Base-by-base conservation (phyloP, 1,140 invertebrate species). In the Hermatobates lingyangjiaoensis region DNA sequence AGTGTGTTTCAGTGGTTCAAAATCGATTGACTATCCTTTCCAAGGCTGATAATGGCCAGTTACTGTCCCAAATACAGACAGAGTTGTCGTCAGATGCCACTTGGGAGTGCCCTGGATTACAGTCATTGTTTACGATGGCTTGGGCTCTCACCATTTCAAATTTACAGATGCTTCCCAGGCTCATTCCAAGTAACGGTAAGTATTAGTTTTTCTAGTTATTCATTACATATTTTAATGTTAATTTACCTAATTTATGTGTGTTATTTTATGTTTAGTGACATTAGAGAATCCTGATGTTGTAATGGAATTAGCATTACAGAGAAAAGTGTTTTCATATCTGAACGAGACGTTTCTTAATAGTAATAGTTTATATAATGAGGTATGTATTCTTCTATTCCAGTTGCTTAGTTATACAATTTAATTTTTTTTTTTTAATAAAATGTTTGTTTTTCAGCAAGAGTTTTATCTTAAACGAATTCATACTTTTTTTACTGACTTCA, bases 401-500 rank as follows among this genome's bases (percentile, higher is more conserved):
- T n/a, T 42, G 14, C 30, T 27, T 27, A 48, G 2, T 48, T 48
- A 18, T 48, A 28, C 21, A 42, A 18, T 42, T 42, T 42, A 5
- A 7, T 21, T 18, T 5, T 18, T 18, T 15, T 42, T 42, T 34
- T 7, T 15, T 7, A 21, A 39, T 24, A 12, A 28, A 14, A n/a
- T 51, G 39, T 23, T 50, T 40, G 2, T 56, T 45, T 44, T 57
- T 57, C 21, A 42, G 39, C 60, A 75, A 68, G 72, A 75, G 63
- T 92, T 89, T 63, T 87, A 90, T 59, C 68, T 88, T 56, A 75
- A 82, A 39, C 74, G 86, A 47, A 71, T 95, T 28, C 92, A 97
- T 64, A 74, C 75, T 12, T 63, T 96, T 1, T 73, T 96, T 42
- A 89, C 87, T 0, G 91, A 96, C 64, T 94, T 97, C 57, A 90